Evolutionary conservation across 2,888 invertebrate species (phyloP), one percentile per base, ranked within the genome.

Genomic region (Helicoverpa assulta): DNA sequence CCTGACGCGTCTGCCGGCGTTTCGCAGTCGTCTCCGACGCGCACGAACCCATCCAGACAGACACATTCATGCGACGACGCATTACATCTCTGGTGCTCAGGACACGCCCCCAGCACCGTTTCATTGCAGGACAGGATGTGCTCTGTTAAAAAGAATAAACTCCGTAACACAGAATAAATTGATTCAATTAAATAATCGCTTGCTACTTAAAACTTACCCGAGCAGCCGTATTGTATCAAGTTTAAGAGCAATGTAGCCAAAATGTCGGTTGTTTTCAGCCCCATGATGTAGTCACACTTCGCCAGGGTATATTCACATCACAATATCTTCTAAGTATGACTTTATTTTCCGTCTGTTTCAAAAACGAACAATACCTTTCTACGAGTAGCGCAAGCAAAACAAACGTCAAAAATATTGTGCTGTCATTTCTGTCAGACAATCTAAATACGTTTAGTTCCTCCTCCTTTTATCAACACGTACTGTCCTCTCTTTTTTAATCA

Each of bases 121-220:
- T 86, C 89, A 84, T 93, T 90, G 90, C 96, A 96, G 86, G 90
- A 86, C 93, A 93, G 95, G 94, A 96, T 92, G 89, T 92, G 86
- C 82, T 94, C 96, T 95, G 95, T 95, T 96, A 95, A 94, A 95
- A 94, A 93, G 90, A 94, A 93, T 92, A 89, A 89, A 88, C 85
- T 87, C 87, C 87, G 90, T 91, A 90, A 90, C 88, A 89, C 88
- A 88, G 88, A 85, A 90, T 86, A 90, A 93, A 94, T 95, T 95
- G 94, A 92, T 92, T 95, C 95, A 95, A 95, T 95, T 95, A 95
- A 94, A 95, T 95, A 94, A 95, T 95, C 89, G 95, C 90, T 85
- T 84, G 80, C 76, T 78, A 82, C 73, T 83, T 81, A 79, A 83
- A 90, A 92, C 95, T 94, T 92, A 95, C 95, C 94, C 85, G 89